phyloP scores from a whole-genome alignment of 2,113 vertebrate species.

The Melierax canorus region DNA sequence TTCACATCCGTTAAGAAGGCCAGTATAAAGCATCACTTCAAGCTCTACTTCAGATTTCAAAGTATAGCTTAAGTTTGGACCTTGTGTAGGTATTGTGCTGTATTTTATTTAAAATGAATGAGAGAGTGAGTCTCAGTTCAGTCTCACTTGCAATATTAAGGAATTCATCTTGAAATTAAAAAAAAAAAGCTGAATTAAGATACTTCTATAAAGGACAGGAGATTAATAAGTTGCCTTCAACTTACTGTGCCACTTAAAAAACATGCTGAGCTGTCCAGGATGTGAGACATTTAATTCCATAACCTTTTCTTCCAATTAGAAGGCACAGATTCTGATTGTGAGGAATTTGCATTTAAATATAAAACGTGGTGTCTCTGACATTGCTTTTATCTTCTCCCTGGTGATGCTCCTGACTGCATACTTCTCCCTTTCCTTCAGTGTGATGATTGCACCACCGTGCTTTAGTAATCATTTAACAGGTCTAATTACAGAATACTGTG shows the following conservation, averaged over 20 bases:
- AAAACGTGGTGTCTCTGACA: background rate
- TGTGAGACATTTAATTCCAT: background rate
- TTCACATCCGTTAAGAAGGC: background rate
- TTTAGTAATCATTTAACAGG: slow-evolving; percentile 66
- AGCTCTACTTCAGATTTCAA: background rate
- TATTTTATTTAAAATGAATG: background rate
- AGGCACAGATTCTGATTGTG: background rate
- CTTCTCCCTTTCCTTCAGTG: background rate
- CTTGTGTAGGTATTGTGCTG: background rate
- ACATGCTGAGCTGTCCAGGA: slow-evolving; percentile 15
- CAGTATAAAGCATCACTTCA: background rate
- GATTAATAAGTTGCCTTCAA: background rate
- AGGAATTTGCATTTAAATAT: slow-evolving; percentile 26
- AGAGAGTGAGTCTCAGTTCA: background rate
- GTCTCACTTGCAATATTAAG: background rate
- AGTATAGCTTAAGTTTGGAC: background rate
- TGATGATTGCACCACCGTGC: slow-evolving; percentile 45
- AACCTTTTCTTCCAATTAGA: slow-evolving; percentile 23
- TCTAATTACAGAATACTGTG: slow-evolving; percentile 56
- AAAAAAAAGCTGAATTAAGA: background rate
- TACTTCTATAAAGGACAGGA: background rate
- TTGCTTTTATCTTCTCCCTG: slow-evolving; percentile 15
- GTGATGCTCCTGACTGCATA: background rate
- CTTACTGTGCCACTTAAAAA: background rate
- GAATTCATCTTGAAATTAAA: background rate